Conservation (phyloP, 2,797 vertebrate species). For the Mormyrus hasselquistii region DNA sequence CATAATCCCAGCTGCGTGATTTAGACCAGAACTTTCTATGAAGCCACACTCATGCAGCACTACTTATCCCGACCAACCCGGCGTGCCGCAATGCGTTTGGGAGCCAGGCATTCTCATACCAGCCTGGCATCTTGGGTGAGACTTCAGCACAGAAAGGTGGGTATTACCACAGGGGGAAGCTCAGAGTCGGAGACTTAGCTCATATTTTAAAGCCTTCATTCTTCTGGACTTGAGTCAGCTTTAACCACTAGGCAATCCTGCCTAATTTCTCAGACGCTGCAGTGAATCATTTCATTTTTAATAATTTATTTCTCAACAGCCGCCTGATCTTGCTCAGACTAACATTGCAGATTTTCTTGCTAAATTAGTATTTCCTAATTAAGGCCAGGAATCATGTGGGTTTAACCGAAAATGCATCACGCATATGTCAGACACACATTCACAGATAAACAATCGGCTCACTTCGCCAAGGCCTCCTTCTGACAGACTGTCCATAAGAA, state of each 20-base stretch:
- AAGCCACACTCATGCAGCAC: background rate
- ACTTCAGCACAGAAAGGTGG: background rate
- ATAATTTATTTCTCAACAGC: background rate
- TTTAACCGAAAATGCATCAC: background rate
- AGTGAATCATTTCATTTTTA: background rate
- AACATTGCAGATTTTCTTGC: background rate
- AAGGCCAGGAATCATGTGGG: background rate
- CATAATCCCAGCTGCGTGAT: background rate
- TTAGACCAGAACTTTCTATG: conserved; percentile 9
- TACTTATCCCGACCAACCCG: background rate
- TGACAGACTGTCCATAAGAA: conserved; percentile 10
- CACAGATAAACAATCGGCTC: background rate
- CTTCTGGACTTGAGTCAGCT: background rate
- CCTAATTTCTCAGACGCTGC: conserved; percentile 17
- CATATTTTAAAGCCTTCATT: conserved; percentile 15
- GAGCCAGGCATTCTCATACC: background rate
- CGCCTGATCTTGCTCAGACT: background rate
- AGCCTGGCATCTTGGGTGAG: conserved; percentile 16
- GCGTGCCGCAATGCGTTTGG: conserved; percentile 6
- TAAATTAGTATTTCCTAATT: conserved; percentile 9
- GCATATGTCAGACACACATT: background rate
- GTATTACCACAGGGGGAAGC: background rate
- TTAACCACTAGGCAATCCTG: conserved; percentile 7
- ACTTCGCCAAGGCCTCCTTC: background rate
- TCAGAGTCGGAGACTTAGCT: background rate